Conservation (phyloP, 2,797 vertebrate genomes). For the Percopsis omiscomaycus region DNA sequence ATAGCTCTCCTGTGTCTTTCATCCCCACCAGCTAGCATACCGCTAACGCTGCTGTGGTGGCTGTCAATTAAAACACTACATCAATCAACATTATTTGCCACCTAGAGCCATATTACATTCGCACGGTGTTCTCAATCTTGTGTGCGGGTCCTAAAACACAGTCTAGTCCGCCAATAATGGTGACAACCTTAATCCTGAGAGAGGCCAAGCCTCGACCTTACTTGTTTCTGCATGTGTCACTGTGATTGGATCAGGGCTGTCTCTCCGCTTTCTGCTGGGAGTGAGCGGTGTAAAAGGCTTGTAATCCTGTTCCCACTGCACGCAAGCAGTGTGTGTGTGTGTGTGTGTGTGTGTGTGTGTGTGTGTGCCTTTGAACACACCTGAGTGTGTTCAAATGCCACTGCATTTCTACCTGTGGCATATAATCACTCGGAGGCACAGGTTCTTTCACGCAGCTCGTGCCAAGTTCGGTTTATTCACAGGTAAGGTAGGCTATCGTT, state of each 20-base stretch:
- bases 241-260: slow-evolving; percentile 57
- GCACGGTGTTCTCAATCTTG: slow-evolving; percentile 13
- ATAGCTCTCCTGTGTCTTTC: neutral
- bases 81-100: slow-evolving; percentile 9
- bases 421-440: no score
- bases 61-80: neutral
- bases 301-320: slow-evolving; percentile 60
- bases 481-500: no score
- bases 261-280: slow-evolving; percentile 46
- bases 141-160: slow-evolving; percentile 7
- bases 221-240: slow-evolving; percentile 51
- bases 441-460: no score
- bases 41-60: no score
- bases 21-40: neutral
- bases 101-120: slow-evolving; percentile 25
- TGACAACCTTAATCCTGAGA: slow-evolving; percentile 28
- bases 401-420: slow-evolving; percentile 31
- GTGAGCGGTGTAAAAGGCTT: slow-evolving; percentile 57
- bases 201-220: slow-evolving; percentile 30
- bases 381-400: neutral
- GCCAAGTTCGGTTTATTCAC: no score
- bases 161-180: slow-evolving; percentile 24
- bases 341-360: slow-evolving; percentile 16
- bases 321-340: slow-evolving; percentile 30
- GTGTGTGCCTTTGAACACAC: neutral